A percentile compares a stretch with the other conserved stretches of the same genome.
These are phyloP conservation scores for Drosophila chauvacae DNA, from an alignment of 1,140 invertebrate genomes.

Conservation along the genomic window DNA sequence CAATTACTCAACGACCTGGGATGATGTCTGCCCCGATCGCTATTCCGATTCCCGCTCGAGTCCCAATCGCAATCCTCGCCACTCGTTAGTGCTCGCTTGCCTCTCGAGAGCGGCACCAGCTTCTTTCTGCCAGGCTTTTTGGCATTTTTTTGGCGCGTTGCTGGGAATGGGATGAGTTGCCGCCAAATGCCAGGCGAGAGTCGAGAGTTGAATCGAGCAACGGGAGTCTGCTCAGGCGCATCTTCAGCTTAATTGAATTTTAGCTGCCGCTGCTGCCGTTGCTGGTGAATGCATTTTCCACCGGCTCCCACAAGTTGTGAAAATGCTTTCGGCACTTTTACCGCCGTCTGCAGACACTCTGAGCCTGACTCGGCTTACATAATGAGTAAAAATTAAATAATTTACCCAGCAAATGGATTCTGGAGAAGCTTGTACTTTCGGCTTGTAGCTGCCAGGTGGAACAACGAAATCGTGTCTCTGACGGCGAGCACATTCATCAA, in stretches of 20 bases:
- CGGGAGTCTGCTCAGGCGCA: slow-evolving; percentile 60
- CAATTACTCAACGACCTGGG: slow-evolving; percentile 77
- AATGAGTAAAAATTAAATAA: slow-evolving; percentile 78
- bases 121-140: slow-evolving; percentile 54
- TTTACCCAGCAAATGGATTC: slow-evolving; percentile 69
- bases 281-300: slow-evolving; percentile 72
- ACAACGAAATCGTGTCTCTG: slow-evolving; percentile 69
- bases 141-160: slow-evolving; percentile 64
- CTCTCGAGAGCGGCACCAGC: slow-evolving; percentile 33
- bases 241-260: slow-evolving; percentile 82
- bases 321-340: slow-evolving; percentile 81
- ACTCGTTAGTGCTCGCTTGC: slow-evolving; percentile 55
- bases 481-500: slow-evolving; percentile 69
- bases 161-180: slow-evolving; percentile 23
- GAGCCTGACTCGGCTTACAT: slow-evolving; percentile 56
- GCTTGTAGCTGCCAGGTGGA: slow-evolving; percentile 52
- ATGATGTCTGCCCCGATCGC: slow-evolving; percentile 32
- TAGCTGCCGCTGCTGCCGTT: slow-evolving; percentile 38
- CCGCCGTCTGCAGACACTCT: slow-evolving; percentile 33
- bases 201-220: slow-evolving; percentile 11
- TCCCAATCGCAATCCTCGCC: slow-evolving; percentile 50
- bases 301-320: slow-evolving; percentile 78
- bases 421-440: slow-evolving; percentile 35
- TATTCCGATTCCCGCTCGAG: slow-evolving; percentile 59
- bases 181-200: slow-evolving; percentile 51